A percentile compares a stretch with the other conserved stretches of the same genome.
Conservation (phyloP, 2,888 invertebrate species). For the Opisthograptis luteolata region DNA sequence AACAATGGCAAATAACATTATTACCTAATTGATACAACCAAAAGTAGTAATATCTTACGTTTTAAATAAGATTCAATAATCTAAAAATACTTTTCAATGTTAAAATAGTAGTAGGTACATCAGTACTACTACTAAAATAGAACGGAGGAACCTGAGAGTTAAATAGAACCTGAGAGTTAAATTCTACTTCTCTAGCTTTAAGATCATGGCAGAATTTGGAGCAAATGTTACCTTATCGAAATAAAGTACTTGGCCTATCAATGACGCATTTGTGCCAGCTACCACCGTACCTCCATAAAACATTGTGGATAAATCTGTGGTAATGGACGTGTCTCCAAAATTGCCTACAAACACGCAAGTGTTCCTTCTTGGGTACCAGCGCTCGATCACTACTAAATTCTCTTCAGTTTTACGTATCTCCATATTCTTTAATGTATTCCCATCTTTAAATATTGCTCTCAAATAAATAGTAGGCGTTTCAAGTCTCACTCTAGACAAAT, state of each 20-base stretch:
- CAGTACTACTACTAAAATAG: too few species aligned
- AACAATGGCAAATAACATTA: too few species aligned
- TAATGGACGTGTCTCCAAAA: slow-evolving; percentile 84
- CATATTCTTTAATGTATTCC: slow-evolving; percentile 86
- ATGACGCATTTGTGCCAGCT: slow-evolving; percentile 66
- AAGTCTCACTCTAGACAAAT: slow-evolving; percentile 85
- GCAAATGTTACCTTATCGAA: slow-evolving; percentile 74
- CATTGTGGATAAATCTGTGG: slow-evolving; percentile 89
- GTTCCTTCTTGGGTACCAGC: slow-evolving; percentile 91
- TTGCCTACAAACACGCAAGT: slow-evolving; percentile 91
- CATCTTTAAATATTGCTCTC: slow-evolving; percentile 87
- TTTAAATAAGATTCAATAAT: too few species aligned
- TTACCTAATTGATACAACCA: slow-evolving; percentile 4
- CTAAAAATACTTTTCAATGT: too few species aligned
- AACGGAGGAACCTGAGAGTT: too few species aligned
- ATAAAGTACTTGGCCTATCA: slow-evolving; percentile 68
- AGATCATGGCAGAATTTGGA: slow-evolving; percentile 71
- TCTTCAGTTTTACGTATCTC: slow-evolving; percentile 86
- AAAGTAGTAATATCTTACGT: too few species aligned
- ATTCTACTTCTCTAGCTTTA: slow-evolving; percentile 72
- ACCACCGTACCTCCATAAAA: slow-evolving; percentile 88
- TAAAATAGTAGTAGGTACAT: too few species aligned
- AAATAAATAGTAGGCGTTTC: slow-evolving; percentile 89
- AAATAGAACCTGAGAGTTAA: background rate
- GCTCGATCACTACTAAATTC: slow-evolving; percentile 88